Conservation (phyloP, 2,113 vertebrate species). For the Corythornis madagascariensis region DNA sequence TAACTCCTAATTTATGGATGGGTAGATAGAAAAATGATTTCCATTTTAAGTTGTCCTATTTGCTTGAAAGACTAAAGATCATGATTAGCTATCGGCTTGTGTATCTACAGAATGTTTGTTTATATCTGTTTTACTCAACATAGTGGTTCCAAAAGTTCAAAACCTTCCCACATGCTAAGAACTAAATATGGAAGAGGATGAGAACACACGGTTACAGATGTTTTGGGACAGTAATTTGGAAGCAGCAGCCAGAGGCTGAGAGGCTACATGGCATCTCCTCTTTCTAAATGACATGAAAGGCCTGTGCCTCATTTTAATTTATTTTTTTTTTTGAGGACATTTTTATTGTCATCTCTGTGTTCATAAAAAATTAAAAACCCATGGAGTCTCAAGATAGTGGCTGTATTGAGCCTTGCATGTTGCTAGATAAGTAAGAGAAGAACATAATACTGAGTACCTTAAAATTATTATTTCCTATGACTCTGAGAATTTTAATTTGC, state of each 20-base stretch:
- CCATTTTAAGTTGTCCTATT: slow-evolving; percentile 38
- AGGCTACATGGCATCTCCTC: background rate
- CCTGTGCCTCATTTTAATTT: background rate
- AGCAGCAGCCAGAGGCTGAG: background rate
- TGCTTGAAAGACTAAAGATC: background rate
- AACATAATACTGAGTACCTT: background rate
- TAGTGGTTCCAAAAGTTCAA: slow-evolving; percentile 7
- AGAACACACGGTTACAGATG: background rate
- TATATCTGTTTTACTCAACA: slow-evolving; percentile 5
- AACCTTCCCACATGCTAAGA: background rate
- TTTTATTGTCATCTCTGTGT: background rate
- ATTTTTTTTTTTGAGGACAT: background rate
- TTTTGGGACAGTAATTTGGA: background rate
- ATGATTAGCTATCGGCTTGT: background rate
- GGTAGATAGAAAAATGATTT: slow-evolving; percentile 26
- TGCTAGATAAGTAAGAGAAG: background rate
- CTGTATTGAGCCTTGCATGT: background rate
- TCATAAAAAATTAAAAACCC: background rate
- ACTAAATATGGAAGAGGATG: background rate
- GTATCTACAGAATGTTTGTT: background rate
- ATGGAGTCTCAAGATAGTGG: background rate
- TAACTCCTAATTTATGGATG: slow-evolving; percentile 26
- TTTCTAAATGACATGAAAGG: background rate
- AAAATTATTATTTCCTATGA: background rate
- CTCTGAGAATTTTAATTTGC: background rate